A percentile compares a stretch with the other conserved stretches of the same genome.
Evolutionary conservation across 2,888 invertebrate genomes (phyloP).

Genomic region (Hipparchia semele): DNA sequence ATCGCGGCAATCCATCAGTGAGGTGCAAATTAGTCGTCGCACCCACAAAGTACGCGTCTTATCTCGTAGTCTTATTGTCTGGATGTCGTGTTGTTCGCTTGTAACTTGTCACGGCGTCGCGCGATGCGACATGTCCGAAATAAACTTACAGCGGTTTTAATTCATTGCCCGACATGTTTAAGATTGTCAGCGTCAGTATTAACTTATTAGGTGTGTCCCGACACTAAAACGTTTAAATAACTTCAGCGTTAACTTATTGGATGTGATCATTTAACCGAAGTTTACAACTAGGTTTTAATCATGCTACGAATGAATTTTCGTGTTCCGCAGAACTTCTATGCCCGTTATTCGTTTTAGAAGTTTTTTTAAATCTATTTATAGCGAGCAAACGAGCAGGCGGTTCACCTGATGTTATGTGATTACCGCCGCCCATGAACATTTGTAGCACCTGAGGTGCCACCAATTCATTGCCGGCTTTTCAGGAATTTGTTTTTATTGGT

Average conservation of each 20-base stretch:
- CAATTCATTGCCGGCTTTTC: too few species aligned
- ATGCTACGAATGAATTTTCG: too few species aligned
- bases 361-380: too few species aligned
- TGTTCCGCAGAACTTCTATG: too few species aligned
- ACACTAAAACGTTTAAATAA: conserved; percentile 3
- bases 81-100: conserved; percentile 9
- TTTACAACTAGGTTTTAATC: too few species aligned
- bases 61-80: neutral
- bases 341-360: too few species aligned
- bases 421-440: too few species aligned
- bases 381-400: too few species aligned
- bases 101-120: neutral
- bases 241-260: neutral
- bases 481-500: too few species aligned
- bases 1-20: neutral
- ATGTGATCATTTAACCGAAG: too few species aligned
- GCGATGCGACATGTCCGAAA: conserved; percentile 19
- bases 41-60: conserved; percentile 29
- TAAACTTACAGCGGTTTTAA: conserved; percentile 21
- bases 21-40: conserved; percentile 42
- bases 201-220: conserved; percentile 28
- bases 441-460: too few species aligned
- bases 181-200: conserved; percentile 24
- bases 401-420: too few species aligned
- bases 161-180: conserved; percentile 19